These are phyloP conservation scores for Anser cygnoides DNA, from an alignment of 2,113 vertebrate genomes.

Conservation along the genomic window DNA sequence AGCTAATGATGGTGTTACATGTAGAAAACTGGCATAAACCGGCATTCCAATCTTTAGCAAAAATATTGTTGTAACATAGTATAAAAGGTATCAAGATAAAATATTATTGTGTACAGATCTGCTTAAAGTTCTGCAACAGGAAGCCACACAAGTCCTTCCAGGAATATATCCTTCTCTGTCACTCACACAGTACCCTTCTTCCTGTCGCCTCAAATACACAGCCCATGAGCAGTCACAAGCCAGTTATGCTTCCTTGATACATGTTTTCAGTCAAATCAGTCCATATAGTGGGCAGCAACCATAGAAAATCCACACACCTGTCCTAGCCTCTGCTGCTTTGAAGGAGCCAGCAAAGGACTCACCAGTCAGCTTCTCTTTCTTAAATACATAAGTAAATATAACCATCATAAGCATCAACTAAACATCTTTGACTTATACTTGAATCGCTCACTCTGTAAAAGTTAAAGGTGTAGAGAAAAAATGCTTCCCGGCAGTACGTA, in stretches of 20 bases:
- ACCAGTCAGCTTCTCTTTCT: neutral
- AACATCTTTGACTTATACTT: neutral
- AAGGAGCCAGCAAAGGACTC: neutral
- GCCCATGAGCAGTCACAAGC: neutral
- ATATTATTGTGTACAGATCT: neutral
- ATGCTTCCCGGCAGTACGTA: neutral
- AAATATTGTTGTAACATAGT: neutral
- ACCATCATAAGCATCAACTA: neutral
- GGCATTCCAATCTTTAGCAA: neutral
- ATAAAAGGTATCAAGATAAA: neutral
- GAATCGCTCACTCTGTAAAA: neutral
- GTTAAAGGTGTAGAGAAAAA: neutral
- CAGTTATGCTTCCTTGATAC: neutral
- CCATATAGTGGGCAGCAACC: neutral
- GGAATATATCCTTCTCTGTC: neutral
- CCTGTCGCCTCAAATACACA: fast-evolving
- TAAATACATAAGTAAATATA: neutral
- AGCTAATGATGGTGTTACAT: neutral
- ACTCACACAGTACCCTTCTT: neutral
- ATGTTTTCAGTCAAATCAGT: neutral
- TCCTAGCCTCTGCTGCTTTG: neutral
- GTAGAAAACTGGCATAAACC: neutral
- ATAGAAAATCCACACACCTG: fast-evolving
- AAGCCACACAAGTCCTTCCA: neutral
- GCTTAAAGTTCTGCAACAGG: neutral